Percentiles rank a stretch among this genome's conserved stretches.
Evolutionary conservation across 1,140 invertebrate genomes (phyloP).

Genomic region (Thrips palmi): DNA sequence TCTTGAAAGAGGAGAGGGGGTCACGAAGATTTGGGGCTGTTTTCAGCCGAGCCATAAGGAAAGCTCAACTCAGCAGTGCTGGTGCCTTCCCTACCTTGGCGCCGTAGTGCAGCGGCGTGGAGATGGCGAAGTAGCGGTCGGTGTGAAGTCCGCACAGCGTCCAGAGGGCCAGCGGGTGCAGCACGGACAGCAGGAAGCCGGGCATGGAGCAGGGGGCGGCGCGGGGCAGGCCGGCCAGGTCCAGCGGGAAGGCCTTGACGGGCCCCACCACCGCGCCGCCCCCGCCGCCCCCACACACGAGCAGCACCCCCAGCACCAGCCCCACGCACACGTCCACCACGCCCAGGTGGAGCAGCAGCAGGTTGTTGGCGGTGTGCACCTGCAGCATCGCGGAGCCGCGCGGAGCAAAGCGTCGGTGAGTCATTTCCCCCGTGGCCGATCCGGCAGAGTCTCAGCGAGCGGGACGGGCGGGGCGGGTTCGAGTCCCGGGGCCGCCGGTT

Average conservation of each 20-base stretch:
- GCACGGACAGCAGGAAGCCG: constrained; percentile 42
- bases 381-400: too few relatives aligned
- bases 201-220: constrained; percentile 37
- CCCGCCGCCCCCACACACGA: constrained; percentile 25
- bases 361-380: constrained; percentile 42
- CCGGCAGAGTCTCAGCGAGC: too few relatives aligned
- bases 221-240: constrained; percentile 24
- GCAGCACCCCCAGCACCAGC: constrained; percentile 32
- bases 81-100: constrained; percentile 39
- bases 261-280: constrained; percentile 19
- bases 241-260: constrained; percentile 22
- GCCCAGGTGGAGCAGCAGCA: constrained; percentile 50
- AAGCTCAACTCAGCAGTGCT: not conserved
- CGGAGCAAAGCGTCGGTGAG: too few relatives aligned
- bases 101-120: constrained; percentile 54
- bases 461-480: too few relatives aligned
- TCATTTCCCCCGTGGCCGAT: too few relatives aligned
- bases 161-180: constrained; percentile 58
- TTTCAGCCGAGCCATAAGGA: not conserved
- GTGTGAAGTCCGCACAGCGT: constrained; percentile 61
- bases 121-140: constrained; percentile 59
- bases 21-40: not conserved
- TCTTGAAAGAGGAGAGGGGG: not conserved
- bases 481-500: too few relatives aligned
- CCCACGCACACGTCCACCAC: constrained; percentile 44